Evolutionary conservation across 2,888 invertebrate genomes (phyloP).

Genomic region (Ariolimax columbianus): DNA sequence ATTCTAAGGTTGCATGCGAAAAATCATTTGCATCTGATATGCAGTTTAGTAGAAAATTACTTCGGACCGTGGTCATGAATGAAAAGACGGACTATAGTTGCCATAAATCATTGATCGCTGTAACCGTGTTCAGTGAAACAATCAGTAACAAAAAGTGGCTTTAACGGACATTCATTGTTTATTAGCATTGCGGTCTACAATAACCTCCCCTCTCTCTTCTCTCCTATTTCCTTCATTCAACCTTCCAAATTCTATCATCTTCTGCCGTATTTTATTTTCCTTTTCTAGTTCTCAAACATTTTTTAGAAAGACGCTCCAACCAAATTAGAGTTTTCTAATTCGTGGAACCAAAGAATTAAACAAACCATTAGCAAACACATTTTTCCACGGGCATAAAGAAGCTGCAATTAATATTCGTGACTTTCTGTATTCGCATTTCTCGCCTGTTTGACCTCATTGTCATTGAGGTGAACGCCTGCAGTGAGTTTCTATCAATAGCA

Average conservation of each 20-base stretch:
- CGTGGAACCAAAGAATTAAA: neutral
- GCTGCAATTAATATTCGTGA: slow-evolving; percentile 39
- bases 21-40: too few species aligned
- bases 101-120: too few species aligned
- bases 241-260: neutral
- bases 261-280: neutral
- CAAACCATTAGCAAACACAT: slow-evolving; percentile 28
- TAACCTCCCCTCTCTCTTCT: neutral
- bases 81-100: too few species aligned
- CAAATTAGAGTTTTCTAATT: slow-evolving; percentile 38
- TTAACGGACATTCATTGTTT: neutral
- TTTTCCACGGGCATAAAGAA: neutral
- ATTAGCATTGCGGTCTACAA: neutral
- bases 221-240: neutral
- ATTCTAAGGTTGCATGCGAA: too few species aligned
- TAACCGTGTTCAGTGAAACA: neutral
- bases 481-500: slow-evolving; percentile 16
- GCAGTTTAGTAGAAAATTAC: too few species aligned
- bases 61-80: too few species aligned
- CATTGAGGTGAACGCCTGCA: neutral
- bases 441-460: slow-evolving; percentile 39
- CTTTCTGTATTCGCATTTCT: slow-evolving; percentile 38
- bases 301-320: slow-evolving; percentile 29
- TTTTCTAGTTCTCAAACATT: slow-evolving; percentile 18
- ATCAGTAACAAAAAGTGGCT: neutral